Conservation (phyloP, 30 jellyfish, hydroid and myxozoan species). For the Pelagia noctiluca region DNA sequence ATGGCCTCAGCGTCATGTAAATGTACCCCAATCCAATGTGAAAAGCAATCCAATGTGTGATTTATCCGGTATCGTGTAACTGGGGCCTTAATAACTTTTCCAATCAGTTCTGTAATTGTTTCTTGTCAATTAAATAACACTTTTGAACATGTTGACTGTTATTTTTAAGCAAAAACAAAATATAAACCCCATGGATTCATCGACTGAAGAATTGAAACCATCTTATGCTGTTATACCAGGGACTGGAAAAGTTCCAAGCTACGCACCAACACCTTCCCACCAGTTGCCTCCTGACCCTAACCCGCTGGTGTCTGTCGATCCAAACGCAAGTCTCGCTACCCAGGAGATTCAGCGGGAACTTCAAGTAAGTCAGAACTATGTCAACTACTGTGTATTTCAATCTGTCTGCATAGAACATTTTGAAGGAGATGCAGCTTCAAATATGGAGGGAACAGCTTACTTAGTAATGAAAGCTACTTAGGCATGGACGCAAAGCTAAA, state of each 20-base stretch:
- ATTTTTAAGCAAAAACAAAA: conserved; percentile 8
- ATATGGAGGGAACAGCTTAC: too few relatives aligned
- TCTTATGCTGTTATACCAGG: conserved; percentile 90
- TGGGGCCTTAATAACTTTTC: too few relatives aligned
- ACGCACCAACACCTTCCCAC: conserved; percentile 27
- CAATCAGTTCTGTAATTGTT: too few relatives aligned
- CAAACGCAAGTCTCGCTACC: conserved; percentile 73
- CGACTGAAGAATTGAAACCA: conserved; percentile 68
- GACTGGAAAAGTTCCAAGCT: conserved; percentile 45
- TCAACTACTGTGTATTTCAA: not conserved
- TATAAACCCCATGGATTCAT: conserved; percentile 35
- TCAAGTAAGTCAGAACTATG: conserved; percentile 66
- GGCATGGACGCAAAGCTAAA: too few relatives aligned
- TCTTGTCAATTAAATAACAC: too few relatives aligned
- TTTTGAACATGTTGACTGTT: too few relatives aligned
- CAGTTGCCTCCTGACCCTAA: conserved; percentile 20
- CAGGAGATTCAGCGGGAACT: conserved; percentile 78
- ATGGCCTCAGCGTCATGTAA: too few relatives aligned
- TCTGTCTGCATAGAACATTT: not conserved
- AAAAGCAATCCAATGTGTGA: too few relatives aligned
- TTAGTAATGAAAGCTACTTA: too few relatives aligned
- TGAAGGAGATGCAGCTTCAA: too few relatives aligned
- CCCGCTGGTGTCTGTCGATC: conserved; percentile 50
- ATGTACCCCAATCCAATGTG: too few relatives aligned
- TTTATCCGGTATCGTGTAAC: too few relatives aligned